Percentiles rank a stretch among this genome's conserved stretches.
phyloP scores from a whole-genome alignment of 2,113 vertebrate species.

The Pandion haliaetus region DNA sequence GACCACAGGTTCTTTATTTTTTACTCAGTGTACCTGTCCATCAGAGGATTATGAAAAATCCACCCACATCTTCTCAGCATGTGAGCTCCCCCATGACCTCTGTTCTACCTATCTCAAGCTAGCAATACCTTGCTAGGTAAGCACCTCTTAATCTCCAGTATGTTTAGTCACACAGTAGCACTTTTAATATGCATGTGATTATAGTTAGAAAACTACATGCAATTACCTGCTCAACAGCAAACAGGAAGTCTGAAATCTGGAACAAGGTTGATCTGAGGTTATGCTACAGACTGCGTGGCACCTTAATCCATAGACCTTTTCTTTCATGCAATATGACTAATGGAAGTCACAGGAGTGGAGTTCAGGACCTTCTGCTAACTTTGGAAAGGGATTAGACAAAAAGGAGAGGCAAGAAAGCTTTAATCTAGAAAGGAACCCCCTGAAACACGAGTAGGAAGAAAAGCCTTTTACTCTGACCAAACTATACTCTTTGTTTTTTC shows the following conservation, averaged over 20 bases:
- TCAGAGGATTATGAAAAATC: conserved; percentile 2
- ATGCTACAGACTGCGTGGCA: neutral
- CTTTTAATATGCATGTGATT: neutral
- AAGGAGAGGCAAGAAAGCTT: neutral
- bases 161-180: neutral
- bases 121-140: neutral
- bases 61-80: neutral
- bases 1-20: conserved; percentile 15
- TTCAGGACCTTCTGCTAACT: neutral
- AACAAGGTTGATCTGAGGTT: neutral
- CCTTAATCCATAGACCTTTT: neutral
- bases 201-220: neutral
- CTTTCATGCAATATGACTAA: neutral
- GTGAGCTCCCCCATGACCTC: neutral
- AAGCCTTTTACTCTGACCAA: neutral
- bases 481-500: neutral
- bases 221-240: neutral
- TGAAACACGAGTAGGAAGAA: neutral
- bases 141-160: neutral
- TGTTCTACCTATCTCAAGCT: neutral
- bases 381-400: neutral
- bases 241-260: neutral
- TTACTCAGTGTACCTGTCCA: conserved; percentile 5
- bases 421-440: neutral
- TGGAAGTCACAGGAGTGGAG: neutral